phyloP scores from a whole-genome alignment of 2,888 invertebrate genomes.

The Eupithecia dodoneata region DNA sequence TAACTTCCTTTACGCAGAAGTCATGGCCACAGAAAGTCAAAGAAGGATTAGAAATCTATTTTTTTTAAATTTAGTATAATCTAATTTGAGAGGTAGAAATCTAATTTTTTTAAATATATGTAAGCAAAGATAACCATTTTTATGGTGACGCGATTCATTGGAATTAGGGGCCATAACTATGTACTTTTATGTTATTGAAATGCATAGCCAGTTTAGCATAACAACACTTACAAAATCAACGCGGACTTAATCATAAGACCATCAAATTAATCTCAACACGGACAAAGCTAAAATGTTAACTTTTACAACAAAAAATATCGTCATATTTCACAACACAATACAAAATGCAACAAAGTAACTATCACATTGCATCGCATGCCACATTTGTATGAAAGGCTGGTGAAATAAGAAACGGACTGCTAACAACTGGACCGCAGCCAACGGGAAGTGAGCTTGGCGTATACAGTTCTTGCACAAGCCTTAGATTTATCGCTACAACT shows the following conservation, averaged over 20 bases:
- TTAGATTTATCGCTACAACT: constrained; percentile 12
- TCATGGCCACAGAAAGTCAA: constrained; percentile 59
- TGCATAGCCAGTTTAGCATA: constrained; percentile 49
- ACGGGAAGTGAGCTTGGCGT: constrained; percentile 48
- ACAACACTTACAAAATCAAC: constrained; percentile 52
- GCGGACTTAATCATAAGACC: constrained; percentile 39
- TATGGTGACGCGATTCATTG: too few relatives aligned
- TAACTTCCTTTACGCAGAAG: constrained; percentile 49
- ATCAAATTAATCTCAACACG: neutral
- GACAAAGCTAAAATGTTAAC: neutral
- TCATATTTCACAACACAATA: neutral
- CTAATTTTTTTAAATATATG: neutral
- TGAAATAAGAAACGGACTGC: constrained; percentile 52
- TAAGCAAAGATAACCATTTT: too few relatives aligned
- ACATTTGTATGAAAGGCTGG: constrained; percentile 48
- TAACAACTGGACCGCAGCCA: constrained; percentile 58
- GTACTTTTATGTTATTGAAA: too few relatives aligned
- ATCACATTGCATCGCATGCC: constrained; percentile 43
- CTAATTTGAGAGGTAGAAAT: too few relatives aligned
- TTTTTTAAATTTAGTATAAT: too few relatives aligned
- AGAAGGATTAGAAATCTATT: constrained; percentile 50
- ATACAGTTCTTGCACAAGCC: constrained; percentile 38
- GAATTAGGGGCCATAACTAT: too few relatives aligned
- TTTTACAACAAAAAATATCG: constrained; percentile 1
- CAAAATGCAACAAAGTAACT: constrained; percentile 17